phyloP scores from a whole-genome alignment of 2,113 vertebrate species.

The Hirundichthys speculiger region DNA sequence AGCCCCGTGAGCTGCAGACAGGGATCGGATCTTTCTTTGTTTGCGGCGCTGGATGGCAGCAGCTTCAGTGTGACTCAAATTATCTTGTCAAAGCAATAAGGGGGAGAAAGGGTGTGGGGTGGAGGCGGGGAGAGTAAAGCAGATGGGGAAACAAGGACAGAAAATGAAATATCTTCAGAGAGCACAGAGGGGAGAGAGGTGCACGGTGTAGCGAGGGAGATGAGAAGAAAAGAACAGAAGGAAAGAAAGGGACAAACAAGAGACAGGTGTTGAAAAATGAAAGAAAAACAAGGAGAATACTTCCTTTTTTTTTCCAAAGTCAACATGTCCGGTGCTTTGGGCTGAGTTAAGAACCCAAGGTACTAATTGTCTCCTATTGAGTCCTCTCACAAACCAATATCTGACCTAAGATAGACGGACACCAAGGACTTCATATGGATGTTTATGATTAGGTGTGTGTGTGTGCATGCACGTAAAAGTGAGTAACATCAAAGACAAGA shows the following conservation, averaged over 20 bases:
- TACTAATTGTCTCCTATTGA: slow-evolving; percentile 36
- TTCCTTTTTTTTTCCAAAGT: slow-evolving; percentile 90
- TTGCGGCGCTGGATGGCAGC: slow-evolving; percentile 67
- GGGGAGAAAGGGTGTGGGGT: slow-evolving; percentile 21
- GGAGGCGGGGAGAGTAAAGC: slow-evolving; percentile 11
- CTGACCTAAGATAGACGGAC: slow-evolving; percentile 36
- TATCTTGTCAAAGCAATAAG: slow-evolving; percentile 82
- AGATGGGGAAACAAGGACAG: slow-evolving; percentile 42
- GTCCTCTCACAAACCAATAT: slow-evolving; percentile 33
- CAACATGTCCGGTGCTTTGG: slow-evolving; percentile 85
- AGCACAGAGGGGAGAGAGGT: background rate
- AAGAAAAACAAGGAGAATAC: slow-evolving; percentile 64
- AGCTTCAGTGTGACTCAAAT: slow-evolving; percentile 79
- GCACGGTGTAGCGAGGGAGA: too few relatives aligned
- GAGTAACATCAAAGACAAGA: slow-evolving; percentile 15
- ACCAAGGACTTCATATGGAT: slow-evolving; percentile 15
- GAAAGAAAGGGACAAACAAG: background rate
- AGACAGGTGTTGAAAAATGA: background rate
- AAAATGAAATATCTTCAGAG: slow-evolving; percentile 24
- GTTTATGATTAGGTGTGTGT: background rate
- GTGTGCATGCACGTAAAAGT: background rate
- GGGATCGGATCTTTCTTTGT: slow-evolving; percentile 76
- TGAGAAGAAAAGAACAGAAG: background rate
- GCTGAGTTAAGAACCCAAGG: too few relatives aligned
- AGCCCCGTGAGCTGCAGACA: slow-evolving; percentile 62